Evolutionary conservation across 2,888 invertebrate genomes (phyloP), one percentile per base, ranked within the genome.

Genomic region (Spicauda simplicius): DNA sequence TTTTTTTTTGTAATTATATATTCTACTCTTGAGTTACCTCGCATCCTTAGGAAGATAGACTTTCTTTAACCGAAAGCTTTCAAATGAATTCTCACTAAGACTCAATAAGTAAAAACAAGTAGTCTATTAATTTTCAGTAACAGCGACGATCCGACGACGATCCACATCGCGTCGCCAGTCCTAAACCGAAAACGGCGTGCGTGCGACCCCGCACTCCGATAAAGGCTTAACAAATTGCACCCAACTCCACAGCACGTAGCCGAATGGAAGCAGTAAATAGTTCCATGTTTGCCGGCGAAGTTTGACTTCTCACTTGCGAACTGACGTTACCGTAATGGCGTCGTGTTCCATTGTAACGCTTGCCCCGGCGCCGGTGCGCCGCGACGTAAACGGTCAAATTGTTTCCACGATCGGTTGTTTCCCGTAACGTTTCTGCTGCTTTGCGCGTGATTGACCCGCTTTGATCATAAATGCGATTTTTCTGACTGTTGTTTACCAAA

Each of bases 221-320:
- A 91, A 88, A 87, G 88, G 85, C 85, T 87, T 88, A 89, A 90
- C 90, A 88, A 92, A 91, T 90, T 89, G 88, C 90, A 85, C 80
- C 83, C 84, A 88, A 91, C 83, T 90, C 87, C 64, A 59, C 87
- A 88, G 87, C 87, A 88, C 89, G 87, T 87, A 87, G 87, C 84
- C 86, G 63, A 58, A 65, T 65, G 64, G 64, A 58, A 58, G 81
- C 86, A 85, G 89, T 89, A 90, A 90, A 91, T 88, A 91, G 86
- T 86, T 85, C 82, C 83, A 85, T 85, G 87, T 86, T 87, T 84
- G 85, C 75, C 37, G 37, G 37, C 37, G 77, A 90, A 89, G 84
- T 90, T 88, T 86, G 87, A 89, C 89, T 90, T 88, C 86, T 83
- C 88, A 85, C 85, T 87, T 81, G 83, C 83, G 79, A 79, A 79